Evolutionary conservation across 2,797 vertebrate species (phyloP).

Genomic region (Danio aesculapii): DNA sequence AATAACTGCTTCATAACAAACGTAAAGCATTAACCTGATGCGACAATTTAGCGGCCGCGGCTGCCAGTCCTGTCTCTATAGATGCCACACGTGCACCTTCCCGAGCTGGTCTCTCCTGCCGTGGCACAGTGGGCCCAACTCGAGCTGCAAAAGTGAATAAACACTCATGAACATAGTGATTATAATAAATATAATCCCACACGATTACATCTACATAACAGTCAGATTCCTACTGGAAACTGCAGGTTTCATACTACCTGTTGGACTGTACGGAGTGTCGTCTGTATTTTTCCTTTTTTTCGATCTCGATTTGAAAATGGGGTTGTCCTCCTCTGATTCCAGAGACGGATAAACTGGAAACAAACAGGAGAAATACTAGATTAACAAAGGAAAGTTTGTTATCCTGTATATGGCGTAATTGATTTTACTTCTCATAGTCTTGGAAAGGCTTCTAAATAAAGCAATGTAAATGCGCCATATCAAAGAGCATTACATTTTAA

Average conservation of each 20-base stretch:
- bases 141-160: constrained; percentile 79
- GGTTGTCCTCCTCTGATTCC: constrained; percentile 98
- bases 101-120: constrained; percentile 93
- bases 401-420: neutral
- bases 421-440: neutral
- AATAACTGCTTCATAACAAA: neutral
- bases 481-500: constrained; percentile 19
- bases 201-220: neutral
- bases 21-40: constrained; percentile 86
- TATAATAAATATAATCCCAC: neutral
- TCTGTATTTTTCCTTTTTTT: constrained; percentile 98
- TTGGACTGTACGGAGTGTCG: constrained; percentile 96
- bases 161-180: too few relatives aligned
- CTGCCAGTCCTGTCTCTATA: constrained; percentile 94
- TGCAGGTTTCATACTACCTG: constrained; percentile 77
- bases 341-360: constrained; percentile 92
- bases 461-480: neutral
- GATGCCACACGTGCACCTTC: constrained; percentile 96
- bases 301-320: constrained; percentile 97
- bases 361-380: constrained; percentile 3
- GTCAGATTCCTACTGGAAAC: neutral
- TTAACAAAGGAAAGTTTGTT: neutral
- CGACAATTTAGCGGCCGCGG: constrained; percentile 94
- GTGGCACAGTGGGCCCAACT: constrained; percentile 93
- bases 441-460: neutral